These are phyloP conservation scores for Lamproptera curius DNA, from an alignment of 2,888 invertebrate genomes.

Conservation along the genomic window DNA sequence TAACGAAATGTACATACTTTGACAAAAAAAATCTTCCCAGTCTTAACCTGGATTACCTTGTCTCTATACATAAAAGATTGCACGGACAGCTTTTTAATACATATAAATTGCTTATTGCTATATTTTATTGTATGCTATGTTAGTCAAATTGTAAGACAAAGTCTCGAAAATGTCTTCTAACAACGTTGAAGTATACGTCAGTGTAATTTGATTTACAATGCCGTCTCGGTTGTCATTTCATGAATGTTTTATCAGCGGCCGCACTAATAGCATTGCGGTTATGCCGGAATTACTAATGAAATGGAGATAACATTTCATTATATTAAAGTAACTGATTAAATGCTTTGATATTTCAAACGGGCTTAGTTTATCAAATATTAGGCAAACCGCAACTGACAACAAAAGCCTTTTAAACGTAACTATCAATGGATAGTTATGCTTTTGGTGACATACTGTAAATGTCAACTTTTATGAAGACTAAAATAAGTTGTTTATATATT, in stretches of 20 bases:
- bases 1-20: no score
- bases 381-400: neutral
- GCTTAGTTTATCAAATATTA: neutral
- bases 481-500: no score
- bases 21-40: no score
- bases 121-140: neutral
- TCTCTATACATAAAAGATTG: no score
- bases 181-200: conserved; percentile 16
- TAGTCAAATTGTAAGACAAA: conserved; percentile 5
- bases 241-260: conserved; percentile 21
- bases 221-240: conserved; percentile 18
- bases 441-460: no score
- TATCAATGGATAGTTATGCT: no score
- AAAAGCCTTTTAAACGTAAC: neutral
- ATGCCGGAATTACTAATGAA: conserved; percentile 18
- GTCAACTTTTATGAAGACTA: no score
- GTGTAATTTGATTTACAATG: conserved; percentile 21
- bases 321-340: conserved; percentile 6
- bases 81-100: no score
- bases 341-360: neutral
- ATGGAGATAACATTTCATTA: conserved; percentile 8
- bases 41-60: no score
- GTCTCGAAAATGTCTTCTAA: conserved; percentile 9
- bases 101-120: no score
- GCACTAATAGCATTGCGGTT: conserved; percentile 21